Base-by-base conservation (phyloP, 1,140 invertebrate species). In the Hypsibius dujardini region DNA sequence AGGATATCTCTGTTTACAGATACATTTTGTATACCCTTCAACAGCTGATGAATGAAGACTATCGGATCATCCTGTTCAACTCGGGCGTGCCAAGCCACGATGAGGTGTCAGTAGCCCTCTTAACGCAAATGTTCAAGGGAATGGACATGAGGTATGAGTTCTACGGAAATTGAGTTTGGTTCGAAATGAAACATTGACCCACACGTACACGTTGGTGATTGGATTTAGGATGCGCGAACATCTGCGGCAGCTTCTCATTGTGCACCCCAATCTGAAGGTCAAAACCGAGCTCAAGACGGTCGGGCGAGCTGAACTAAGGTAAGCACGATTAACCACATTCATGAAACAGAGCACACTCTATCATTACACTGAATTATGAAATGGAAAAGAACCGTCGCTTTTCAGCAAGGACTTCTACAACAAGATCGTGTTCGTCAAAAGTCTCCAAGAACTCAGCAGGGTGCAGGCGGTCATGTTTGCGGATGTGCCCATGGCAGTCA, bases 381-480 rank as follows among this genome's bases (percentile, higher is more conserved):
- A 42, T 67, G 12, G 3, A 15, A 15, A 42, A 15, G 62, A 42
- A 15, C 12, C 62, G 42, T 67, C 12, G 12, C 42, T 67, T 67
- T 67, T 15, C 42, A 67, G 62, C 12, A 67, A 67, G 42, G 62
- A 67, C 12, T 67, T 67, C 45, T 67, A 15, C 62, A 12, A 42
- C 3, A 67, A 67, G 42, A 67, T 67, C 12, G 3, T 15, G 7
- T 67, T 67, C 42, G 62, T 67, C 12, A 67, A 67, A 12, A 45
- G 62, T 67, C 62, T 67, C 12, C 12, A 67, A 42, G 62, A 67
- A 7, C 42, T 67, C 3, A 45, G 62, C 12, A 67, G 62, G 62
- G 42, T 67, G 62, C 12, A 15, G 3, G 12, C 62, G 3, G 42
- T 67, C 3, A 12, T 15, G 62, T 67, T 15, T 45, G 62, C 62